phyloP scores from a whole-genome alignment of 2,113 vertebrate species.

The Eulemur macaco region DNA sequence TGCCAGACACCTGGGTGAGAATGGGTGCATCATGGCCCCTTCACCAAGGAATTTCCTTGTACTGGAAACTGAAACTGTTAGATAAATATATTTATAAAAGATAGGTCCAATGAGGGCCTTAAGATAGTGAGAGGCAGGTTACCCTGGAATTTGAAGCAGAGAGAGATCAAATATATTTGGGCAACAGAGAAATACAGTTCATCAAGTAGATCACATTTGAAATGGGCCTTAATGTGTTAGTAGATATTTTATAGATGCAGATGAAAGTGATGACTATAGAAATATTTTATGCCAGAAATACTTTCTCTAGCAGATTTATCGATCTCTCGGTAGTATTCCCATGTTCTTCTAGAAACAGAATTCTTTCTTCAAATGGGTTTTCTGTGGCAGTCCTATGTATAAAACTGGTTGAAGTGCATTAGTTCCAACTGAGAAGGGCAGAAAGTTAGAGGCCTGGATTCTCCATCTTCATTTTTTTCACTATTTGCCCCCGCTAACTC shows the following conservation, averaged over 20 bases:
- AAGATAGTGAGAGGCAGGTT: not conserved
- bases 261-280: not conserved
- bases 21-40: rapidly evolving
- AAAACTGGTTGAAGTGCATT: not conserved
- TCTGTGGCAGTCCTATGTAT: not conserved
- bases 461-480: not conserved
- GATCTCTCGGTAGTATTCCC: not conserved
- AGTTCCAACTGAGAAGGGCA: not conserved
- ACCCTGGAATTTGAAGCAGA: not conserved
- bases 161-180: not conserved
- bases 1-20: not conserved
- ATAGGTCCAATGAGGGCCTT: rapidly evolving
- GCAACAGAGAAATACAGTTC: not conserved
- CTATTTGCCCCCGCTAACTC: not conserved
- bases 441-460: not conserved
- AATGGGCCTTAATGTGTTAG: not conserved
- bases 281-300: not conserved
- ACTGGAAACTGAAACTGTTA: not conserved
- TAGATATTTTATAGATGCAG: not conserved
- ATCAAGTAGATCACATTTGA: not conserved
- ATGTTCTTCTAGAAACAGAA: not conserved
- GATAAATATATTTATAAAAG: not conserved
- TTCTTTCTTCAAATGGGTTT: not conserved
- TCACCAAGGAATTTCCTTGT: not conserved
- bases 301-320: not conserved